Base-by-base conservation (phyloP, 2,113 vertebrate species). In the Phaethon lepturus region DNA sequence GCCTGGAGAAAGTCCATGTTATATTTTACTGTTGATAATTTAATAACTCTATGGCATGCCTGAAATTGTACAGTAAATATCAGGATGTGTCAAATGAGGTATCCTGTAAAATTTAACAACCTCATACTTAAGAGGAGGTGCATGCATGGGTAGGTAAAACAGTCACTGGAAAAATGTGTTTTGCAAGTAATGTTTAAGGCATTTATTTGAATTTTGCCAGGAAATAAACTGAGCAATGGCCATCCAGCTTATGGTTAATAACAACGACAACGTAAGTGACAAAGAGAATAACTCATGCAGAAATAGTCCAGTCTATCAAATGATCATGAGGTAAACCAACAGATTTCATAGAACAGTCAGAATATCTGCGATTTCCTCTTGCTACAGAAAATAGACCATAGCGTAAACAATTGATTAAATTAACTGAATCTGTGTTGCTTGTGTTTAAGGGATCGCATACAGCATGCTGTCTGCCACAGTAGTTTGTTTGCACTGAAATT, bases 321-420 rank as follows among this genome's bases (percentile, higher is more conserved):
- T 60, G 62, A 52, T 90, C 80, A 69, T 79, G 71, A 84, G 35
- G 63, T 40, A 73, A 91, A 84, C 24, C 68, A 63, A 20, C 29
- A 88, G 64, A 78, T 85, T 84, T 91, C 84, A 22, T 50, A 40
- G 87, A 84, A 74, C 40, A 79, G 66, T 68, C 80, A 80, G 86
- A 93, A 95, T 75, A 93, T 85, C 86, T 22, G 26, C 81, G 81
- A 96, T 96, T 95, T 97, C 96, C 88, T 97, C 64, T 95, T 90
- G 80, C 87, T 96, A 87, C 74, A 92, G 95, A 97, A 95, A 98
- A 97, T 73, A 95, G 94, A 81, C 49, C 75, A 13, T 90, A 60
- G 81, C 69, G 44, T 98, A 98, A 98, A 98, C 98, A 98, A 86
- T 35, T 98, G 98, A 98, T 98, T 98, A 98, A 92, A 85, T 88